A percentile compares a stretch with the other conserved stretches of the same genome.
phyloP scores from a whole-genome alignment of 2,888 invertebrate species.

The Aplocera efformata region DNA sequence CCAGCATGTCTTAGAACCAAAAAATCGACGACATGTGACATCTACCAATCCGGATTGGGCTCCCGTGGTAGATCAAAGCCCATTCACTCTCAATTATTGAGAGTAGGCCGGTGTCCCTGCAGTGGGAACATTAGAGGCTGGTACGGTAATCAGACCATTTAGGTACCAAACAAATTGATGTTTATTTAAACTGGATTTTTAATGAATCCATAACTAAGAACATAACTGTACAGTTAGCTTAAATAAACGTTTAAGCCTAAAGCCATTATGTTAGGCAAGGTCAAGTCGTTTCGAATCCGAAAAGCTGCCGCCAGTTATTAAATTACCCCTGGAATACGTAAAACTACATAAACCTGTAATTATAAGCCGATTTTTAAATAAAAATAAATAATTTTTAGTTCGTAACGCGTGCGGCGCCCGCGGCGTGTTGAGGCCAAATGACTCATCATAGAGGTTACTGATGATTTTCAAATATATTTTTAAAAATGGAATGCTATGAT shows the following conservation, averaged over 20 bases:
- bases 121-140: too few relatives aligned
- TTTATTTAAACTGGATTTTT: too few relatives aligned
- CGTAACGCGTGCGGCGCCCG: slow-evolving; percentile 66
- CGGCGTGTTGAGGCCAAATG: slow-evolving; percentile 22
- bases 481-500: slow-evolving; percentile 10
- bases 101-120: too few relatives aligned
- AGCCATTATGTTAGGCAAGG: slow-evolving; percentile 15
- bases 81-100: too few relatives aligned
- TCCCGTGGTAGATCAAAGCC: too few relatives aligned
- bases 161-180: too few relatives aligned
- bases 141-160: too few relatives aligned
- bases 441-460: slow-evolving; percentile 18
- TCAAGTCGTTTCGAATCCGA: slow-evolving; percentile 16
- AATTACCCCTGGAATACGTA: slow-evolving; percentile 67
- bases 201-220: too few relatives aligned
- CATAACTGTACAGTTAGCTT: slow-evolving; percentile 6
- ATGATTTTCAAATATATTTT: slow-evolving; percentile 16
- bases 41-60: too few relatives aligned
- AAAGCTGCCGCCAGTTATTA: slow-evolving; percentile 61
- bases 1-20: too few relatives aligned
- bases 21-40: too few relatives aligned
- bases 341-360: slow-evolving; percentile 66
- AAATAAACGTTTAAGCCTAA: slow-evolving; percentile 13
- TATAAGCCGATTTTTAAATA: slow-evolving; percentile 62
- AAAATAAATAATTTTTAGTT: slow-evolving; percentile 44